Conservation (phyloP, 2,888 invertebrate genomes). For the Heliconius cydno region DNA sequence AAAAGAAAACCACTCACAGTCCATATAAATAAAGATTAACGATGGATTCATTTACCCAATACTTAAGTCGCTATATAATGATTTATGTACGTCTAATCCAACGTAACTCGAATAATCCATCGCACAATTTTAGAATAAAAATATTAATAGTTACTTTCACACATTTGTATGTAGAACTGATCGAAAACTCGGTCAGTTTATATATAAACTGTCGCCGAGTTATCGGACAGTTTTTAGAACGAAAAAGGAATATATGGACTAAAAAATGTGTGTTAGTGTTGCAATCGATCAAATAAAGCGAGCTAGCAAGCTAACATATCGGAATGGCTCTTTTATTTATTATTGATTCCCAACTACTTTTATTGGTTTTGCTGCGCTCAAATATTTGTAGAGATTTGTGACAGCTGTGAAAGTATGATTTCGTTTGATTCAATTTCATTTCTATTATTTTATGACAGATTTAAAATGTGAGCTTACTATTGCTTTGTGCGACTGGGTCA, state of each 20-base stretch:
- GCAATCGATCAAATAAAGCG: constrained; percentile 81
- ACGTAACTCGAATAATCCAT: not conserved
- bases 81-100: not conserved
- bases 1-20: no score
- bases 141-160: not conserved
- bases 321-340: constrained; percentile 71
- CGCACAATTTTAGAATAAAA: not conserved
- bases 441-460: constrained; percentile 18
- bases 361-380: constrained; percentile 60
- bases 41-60: no score
- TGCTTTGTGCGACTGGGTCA: no score
- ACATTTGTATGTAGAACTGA: not conserved
- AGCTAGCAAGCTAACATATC: constrained; percentile 70
- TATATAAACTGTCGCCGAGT: constrained; percentile 19
- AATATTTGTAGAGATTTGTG: constrained; percentile 69
- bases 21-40: no score
- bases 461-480: not conserved
- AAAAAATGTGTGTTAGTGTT: constrained; percentile 74
- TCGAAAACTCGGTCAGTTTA: constrained; percentile 7
- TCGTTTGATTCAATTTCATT: constrained; percentile 33
- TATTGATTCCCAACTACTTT: constrained; percentile 75
- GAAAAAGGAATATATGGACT: constrained; percentile 59
- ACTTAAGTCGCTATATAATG: no score
- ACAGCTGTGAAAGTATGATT: constrained; percentile 57
- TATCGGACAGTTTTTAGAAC: constrained; percentile 29